Percentiles rank a stretch among this genome's conserved stretches.
phyloP scores from a whole-genome alignment of 2,888 invertebrate species.

The Xylota segnis region DNA sequence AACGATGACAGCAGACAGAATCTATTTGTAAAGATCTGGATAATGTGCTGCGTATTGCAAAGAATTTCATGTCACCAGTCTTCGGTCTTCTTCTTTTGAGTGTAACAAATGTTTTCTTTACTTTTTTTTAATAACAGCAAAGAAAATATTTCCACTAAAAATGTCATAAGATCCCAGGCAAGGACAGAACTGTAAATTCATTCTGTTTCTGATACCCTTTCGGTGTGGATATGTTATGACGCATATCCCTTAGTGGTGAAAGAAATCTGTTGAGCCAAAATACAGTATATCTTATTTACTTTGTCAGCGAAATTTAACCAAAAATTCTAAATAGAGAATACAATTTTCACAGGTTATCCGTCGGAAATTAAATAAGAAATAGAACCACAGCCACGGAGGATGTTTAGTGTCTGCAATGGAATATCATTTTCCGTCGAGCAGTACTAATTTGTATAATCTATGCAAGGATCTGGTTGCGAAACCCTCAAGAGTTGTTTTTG shows the following conservation, averaged over 20 bases:
- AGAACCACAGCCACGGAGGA: neutral
- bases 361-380: conserved; percentile 35
- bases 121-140: conserved; percentile 23
- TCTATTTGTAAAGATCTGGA: neutral
- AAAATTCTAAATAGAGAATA: conserved; percentile 11
- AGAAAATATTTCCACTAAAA: conserved; percentile 19
- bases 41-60: conserved; percentile 24
- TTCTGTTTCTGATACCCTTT: conserved; percentile 19
- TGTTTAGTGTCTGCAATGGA: conserved; percentile 6
- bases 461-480: conserved; percentile 36
- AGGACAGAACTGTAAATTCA: conserved; percentile 8
- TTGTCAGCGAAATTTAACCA: conserved; percentile 46
- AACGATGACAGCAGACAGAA: conserved; percentile 44
- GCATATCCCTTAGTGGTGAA: neutral
- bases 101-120: conserved; percentile 49
- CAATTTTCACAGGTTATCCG: conserved; percentile 10
- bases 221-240: neutral
- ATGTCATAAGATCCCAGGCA: conserved; percentile 7
- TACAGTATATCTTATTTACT: conserved; percentile 34
- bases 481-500: conserved; percentile 11
- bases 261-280: conserved; percentile 10
- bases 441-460: conserved; percentile 53
- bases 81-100: neutral
- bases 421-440: conserved; percentile 3
- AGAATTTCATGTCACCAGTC: conserved; percentile 8